Evolutionary conservation across 1,140 invertebrate genomes (phyloP), one percentile per base, ranked within the genome.

Genomic region (Drosophila funebris): DNA sequence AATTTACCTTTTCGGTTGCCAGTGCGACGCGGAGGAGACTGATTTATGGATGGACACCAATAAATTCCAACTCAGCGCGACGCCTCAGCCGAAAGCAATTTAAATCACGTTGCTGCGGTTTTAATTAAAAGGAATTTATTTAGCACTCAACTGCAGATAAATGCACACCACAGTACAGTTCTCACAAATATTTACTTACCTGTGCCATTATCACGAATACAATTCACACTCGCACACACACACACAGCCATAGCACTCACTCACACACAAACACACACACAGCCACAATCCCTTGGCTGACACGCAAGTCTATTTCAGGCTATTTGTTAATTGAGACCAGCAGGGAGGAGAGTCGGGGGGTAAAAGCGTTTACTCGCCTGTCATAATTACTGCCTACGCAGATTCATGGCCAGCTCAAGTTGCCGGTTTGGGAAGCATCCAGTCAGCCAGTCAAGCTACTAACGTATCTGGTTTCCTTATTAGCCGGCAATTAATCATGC

Each of bases 121-220:
- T 88, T 88, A 88, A 88, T 88, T 88, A 88, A 85, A 85, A 82
- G 83, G 82, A 88, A 85, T 85, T 88, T 88, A 88, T 85, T 85
- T 85, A 75, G 71, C 78, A 82, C 82, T 85, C 82, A 82, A 71
- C 83, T 85, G 82, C 82, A 85, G 82, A 85, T 85, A 87, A 87
- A 79, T 85, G 78, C 70, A 78, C 74, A 70, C 31, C 71, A 81
- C 52, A 41, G 18, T 39, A 67, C 33, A 46, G 43, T 69, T 52
- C 22, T 39, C 52, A 68, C 63, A 48, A 53, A 68, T 60, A 68
- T 70, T 70, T 63, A 36, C 63, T 57, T 31, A 66, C 50, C 50
- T 64, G 61, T 11, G 56, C 27, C 24, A 44, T 53, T 54, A 24
- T 18, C 50, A 9, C 13, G 22, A 48, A 71, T 7, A 39, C 11